Evolutionary conservation across 2,113 vertebrate species (phyloP), one percentile per base, ranked within the genome.

Genomic region (Pelmatolapia mariae): DNA sequence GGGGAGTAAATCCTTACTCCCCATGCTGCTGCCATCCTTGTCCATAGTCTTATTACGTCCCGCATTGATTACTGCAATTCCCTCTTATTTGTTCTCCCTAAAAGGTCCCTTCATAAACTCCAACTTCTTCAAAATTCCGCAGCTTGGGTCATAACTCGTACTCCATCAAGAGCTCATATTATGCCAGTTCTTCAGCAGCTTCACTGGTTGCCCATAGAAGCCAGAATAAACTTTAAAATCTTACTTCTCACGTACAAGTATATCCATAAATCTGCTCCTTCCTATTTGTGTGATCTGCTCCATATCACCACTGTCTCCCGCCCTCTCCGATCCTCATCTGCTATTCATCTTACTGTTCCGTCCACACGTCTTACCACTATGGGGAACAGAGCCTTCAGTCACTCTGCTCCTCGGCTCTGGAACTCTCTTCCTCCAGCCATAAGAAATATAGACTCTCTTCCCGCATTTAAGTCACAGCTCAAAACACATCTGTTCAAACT

Each of bases 321-420:
- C 19, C 19, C 50, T 53, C 50, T 53, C 9, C 0, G 3, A 52
- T 52, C 50, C 0, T n/a, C 9, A 53, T 53, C 1, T 10, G 50
- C 5, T 53, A 6, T 53, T 53, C 50, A 53, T 53, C 50, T 53
- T 52, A 52, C 0, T 52, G 18, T 52, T 53, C 50, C 1, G 0
- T 53, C 50, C 0, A 0, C 50, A n/a, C 5, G 0, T 3, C 50
- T n/a, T n/a, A n/a, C 1, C 9, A 0, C 19, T 52, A 53, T n/a
- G 19, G 52, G 2, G 19, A 22, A 22, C 52, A 53, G 19, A 53
- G 19, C 19, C 9, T 53, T 53, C 52, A 22, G 52, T 53, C 19
- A 0, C 9, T 53, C 52, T 22, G 52, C 3, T 22, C 0, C 52
- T 22, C 10, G 0, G 5, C 52, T 53, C 52, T 22, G 52, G n/a